Evolutionary conservation across 1,140 invertebrate genomes (phyloP), one percentile per base, ranked within the genome.

Genomic region (Nylanderia fulva): DNA sequence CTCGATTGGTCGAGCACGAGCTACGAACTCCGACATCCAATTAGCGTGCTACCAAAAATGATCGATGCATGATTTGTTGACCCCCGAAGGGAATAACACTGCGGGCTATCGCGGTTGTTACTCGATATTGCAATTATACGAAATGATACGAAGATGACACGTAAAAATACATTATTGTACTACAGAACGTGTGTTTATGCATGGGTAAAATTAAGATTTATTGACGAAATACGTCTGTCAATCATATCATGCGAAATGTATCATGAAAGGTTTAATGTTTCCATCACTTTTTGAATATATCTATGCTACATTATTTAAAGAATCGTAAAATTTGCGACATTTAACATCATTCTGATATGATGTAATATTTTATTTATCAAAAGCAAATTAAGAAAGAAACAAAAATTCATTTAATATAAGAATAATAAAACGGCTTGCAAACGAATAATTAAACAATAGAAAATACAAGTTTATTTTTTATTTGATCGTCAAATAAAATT

Each of bases 41-140:
- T 87, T 87, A 87, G 84, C 76, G 58, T 68, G 74, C 39, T 72
- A 85, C 83, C 86, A 87, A 87, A 87, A 87, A 85, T 87, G 86
- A 87, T 85, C 84, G 54, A 29, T 56, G 83, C 7, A 84, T 58
- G 83, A 87, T 85, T 85, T 66, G 86, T 66, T 69, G 29, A 29
- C 27, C 42, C 24, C 45, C 13, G 39, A 54, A 29, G 69, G 58
- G 48, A 75, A 85, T 85, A n/a, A 79, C 58, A 79, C 54, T 21
- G 52, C 61, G 74, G 27, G 74, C n/a, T 48, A 66, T 54, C 42
- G 21, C 48, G 74, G 60, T 52, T 72, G 75, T 85, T 86, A 86
- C 63, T 84, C 45, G 33, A 68, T 36, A 48, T 18, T 56, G 64
- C 64, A 69, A 80, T 80, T 69, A 80, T 48, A 48, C 24, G 18